phyloP scores from a whole-genome alignment of 2,797 vertebrate species.

The Coilia nasus region DNA sequence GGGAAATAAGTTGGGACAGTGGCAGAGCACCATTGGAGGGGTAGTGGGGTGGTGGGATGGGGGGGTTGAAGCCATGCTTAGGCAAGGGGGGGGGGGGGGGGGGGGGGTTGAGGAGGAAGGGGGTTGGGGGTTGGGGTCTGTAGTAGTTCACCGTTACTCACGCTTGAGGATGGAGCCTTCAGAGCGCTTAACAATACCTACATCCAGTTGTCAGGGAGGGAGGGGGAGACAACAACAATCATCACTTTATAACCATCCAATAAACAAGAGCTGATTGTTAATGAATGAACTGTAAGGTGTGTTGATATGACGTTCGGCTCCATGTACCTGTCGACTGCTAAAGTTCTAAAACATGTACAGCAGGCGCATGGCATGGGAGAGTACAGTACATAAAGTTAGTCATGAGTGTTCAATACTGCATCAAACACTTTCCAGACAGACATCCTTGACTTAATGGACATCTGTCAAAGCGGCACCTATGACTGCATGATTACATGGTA shows the following conservation, averaged over 20 bases:
- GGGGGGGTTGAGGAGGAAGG: not conserved
- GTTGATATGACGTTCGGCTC: not conserved
- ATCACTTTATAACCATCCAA: slow-evolving; percentile 1
- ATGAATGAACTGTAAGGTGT: not conserved
- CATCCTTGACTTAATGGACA: not conserved
- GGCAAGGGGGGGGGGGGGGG: slow-evolving; percentile 35
- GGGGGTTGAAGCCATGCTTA: slow-evolving; percentile 71
- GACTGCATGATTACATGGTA: not conserved
- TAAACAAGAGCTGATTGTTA: not conserved
- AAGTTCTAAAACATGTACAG: no score
- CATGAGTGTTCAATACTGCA: not conserved
- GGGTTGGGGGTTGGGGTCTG: not conserved
- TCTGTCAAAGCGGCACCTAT: not conserved
- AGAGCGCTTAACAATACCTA: slow-evolving; percentile 83
- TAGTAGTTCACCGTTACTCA: slow-evolving; percentile 73
- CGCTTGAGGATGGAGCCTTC: slow-evolving; percentile 75
- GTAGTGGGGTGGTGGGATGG: slow-evolving; percentile 43
- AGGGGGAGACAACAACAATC: slow-evolving; percentile 62
- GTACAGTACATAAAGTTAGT: not conserved
- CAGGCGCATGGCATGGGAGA: no score
- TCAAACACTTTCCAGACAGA: not conserved
- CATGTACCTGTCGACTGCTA: not conserved
- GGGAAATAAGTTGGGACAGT: slow-evolving; percentile 15
- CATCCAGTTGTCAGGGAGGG: slow-evolving; percentile 59
- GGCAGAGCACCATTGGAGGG: slow-evolving; percentile 59